Evolutionary conservation across 2,797 vertebrate species (phyloP).

Genomic region (Lerista edwardsae): DNA sequence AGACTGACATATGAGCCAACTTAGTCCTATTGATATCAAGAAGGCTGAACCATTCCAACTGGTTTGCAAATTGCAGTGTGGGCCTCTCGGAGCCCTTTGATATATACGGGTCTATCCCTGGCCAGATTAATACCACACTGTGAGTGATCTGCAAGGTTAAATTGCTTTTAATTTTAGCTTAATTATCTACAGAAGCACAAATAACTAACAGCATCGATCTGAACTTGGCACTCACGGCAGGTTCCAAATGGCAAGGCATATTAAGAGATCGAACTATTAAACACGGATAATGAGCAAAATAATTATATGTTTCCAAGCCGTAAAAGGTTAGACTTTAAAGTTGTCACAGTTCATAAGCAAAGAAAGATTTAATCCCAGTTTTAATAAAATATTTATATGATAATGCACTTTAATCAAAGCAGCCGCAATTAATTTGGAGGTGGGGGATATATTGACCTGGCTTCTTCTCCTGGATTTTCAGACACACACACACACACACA

Average conservation of each 20-base stretch:
- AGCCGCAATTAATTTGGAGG: conserved; percentile 70
- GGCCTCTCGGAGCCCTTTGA: neutral
- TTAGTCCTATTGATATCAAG: neutral
- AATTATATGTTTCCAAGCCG: conserved; percentile 70
- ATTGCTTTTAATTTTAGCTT: conserved; percentile 74
- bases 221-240: conserved; percentile 71
- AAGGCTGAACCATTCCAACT: conserved; percentile 1
- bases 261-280: conserved; percentile 73
- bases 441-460: conserved; percentile 40
- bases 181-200: conserved; percentile 73
- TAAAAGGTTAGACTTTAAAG: conserved; percentile 73
- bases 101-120: neutral
- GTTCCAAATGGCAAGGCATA: conserved; percentile 72
- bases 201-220: conserved; percentile 72
- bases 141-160: conserved; percentile 60
- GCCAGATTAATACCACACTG: conserved; percentile 43
- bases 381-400: conserved; percentile 78
- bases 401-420: conserved; percentile 75
- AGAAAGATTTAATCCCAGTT: conserved; percentile 72
- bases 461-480: conserved; percentile 47
- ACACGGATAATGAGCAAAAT: conserved; percentile 72
- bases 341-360: conserved; percentile 72
- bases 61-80: conserved; percentile 14
- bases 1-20: neutral
- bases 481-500: neutral